These are phyloP conservation scores for Nothoprocta pentlandii DNA, from an alignment of 2,113 vertebrate species.

Conservation along the genomic window DNA sequence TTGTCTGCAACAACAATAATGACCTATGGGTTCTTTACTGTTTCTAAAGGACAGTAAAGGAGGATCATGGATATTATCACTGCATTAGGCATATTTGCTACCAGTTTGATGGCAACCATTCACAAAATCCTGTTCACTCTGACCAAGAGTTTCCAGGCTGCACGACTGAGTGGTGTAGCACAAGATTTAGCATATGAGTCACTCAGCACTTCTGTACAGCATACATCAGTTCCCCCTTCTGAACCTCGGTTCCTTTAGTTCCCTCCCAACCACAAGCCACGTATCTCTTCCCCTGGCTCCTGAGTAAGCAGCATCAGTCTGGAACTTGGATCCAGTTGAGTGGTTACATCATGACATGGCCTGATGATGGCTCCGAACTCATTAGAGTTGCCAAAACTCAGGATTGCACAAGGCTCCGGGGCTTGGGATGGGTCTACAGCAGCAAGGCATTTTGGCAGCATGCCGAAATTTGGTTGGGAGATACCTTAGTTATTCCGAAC, in stretches of 20 bases:
- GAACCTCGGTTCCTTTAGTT: conserved; percentile 38
- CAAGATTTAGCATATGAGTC: not conserved
- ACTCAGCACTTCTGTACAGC: not conserved
- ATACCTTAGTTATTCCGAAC: not conserved
- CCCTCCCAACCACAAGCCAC: not conserved
- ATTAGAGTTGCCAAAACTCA: not conserved
- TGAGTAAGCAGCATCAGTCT: not conserved
- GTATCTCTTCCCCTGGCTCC: not conserved
- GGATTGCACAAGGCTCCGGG: fast-evolving
- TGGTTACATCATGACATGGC: not conserved
- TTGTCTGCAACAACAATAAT: not conserved
- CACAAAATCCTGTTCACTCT: not conserved
- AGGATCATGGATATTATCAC: not conserved
- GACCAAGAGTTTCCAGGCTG: not conserved
- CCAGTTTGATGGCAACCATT: not conserved
- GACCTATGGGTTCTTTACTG: not conserved
- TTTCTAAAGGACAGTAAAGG: not conserved
- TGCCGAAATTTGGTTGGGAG: not conserved
- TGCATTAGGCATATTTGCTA: not conserved
- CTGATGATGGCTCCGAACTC: not conserved
- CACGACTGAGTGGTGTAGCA: not conserved
- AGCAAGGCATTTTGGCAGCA: not conserved
- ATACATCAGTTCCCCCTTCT: conserved; percentile 20
- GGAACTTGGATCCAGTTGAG: not conserved
- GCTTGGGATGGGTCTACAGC: fast-evolving